Conservation (phyloP, 2,113 vertebrate species). For the Melanotaenia duboulayi region DNA sequence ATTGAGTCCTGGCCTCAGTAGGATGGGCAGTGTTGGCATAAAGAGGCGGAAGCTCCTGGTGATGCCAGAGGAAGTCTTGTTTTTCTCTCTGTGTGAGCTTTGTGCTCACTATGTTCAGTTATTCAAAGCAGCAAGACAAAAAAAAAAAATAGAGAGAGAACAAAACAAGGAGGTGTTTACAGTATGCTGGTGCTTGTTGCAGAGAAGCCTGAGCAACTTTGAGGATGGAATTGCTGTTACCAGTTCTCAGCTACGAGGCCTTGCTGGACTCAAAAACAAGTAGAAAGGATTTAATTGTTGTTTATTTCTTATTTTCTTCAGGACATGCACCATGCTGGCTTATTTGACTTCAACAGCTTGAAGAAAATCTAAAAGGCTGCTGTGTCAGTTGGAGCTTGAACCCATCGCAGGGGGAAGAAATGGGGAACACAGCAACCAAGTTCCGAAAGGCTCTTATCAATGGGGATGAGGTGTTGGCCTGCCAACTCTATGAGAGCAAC, state of each 20-base stretch:
- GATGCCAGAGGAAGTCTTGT: slow-evolving; percentile 78
- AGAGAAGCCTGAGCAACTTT: slow-evolving; percentile 55
- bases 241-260: slow-evolving; percentile 9
- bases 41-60: slow-evolving; percentile 79
- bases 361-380: slow-evolving; percentile 67
- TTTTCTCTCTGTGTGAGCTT: slow-evolving; percentile 67
- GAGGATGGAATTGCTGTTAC: slow-evolving; percentile 30
- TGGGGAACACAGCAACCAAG: slow-evolving; percentile 99
- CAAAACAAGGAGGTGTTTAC: slow-evolving; percentile 41
- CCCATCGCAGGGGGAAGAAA: slow-evolving; percentile 72
- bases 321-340: slow-evolving; percentile 85
- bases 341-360: slow-evolving; percentile 77
- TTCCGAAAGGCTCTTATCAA: slow-evolving; percentile 98
- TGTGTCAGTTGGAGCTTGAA: slow-evolving; percentile 65
- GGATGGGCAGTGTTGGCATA: slow-evolving; percentile 73
- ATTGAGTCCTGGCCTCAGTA: slow-evolving; percentile 71
- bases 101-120: slow-evolving; percentile 59
- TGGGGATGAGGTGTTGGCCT: slow-evolving; percentile 94
- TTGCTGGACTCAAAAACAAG: slow-evolving; percentile 7
- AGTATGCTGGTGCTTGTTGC: slow-evolving; percentile 39
- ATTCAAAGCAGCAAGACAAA: slow-evolving; percentile 13
- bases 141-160: slow-evolving; percentile 15
- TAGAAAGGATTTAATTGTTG: slow-evolving; percentile 12
- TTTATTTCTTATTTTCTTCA: slow-evolving; percentile 55
- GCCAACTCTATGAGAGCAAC: slow-evolving; percentile 97